These are phyloP conservation scores for Parazoanthus darwini DNA, from an alignment of 92 coral and sea anemone genomes.

Conservation along the genomic window DNA sequence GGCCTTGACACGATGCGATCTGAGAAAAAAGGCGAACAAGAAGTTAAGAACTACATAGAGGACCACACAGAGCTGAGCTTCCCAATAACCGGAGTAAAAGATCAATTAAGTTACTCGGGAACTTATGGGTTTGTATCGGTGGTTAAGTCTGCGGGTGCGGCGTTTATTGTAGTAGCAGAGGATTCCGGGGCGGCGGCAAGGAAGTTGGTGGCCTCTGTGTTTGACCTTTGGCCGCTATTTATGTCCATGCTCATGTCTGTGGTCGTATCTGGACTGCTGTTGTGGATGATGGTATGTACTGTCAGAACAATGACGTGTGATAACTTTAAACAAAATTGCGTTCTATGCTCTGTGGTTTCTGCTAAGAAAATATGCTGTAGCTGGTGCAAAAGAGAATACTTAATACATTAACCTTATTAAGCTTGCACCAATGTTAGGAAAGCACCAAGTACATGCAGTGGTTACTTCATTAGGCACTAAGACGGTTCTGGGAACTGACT, in stretches of 20 bases:
- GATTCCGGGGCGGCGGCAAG: slow-evolving; percentile 64
- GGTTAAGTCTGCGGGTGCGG: slow-evolving; percentile 86
- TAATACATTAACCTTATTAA: too few species aligned
- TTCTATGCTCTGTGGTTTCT: too few species aligned
- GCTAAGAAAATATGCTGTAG: too few species aligned
- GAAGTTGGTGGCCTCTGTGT: slow-evolving; percentile 71
- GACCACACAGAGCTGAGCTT: slow-evolving; percentile 70
- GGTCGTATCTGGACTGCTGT: slow-evolving; percentile 73
- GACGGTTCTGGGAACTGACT: too few species aligned
- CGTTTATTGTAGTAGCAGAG: slow-evolving; percentile 67
- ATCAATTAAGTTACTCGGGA: slow-evolving; percentile 58
- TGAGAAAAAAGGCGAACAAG: slow-evolving; percentile 45
- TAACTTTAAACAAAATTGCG: too few species aligned
- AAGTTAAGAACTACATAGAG: slow-evolving; percentile 57
- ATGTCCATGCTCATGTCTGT: slow-evolving; percentile 76
- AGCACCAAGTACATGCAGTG: too few species aligned
- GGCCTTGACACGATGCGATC: slow-evolving; percentile 37
- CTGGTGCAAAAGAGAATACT: too few species aligned
- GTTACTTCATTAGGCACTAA: too few species aligned
- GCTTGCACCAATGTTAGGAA: too few species aligned
- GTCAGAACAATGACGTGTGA: not conserved
- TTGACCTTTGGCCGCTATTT: slow-evolving; percentile 79
- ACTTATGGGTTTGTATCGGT: slow-evolving; percentile 79
- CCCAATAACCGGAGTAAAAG: slow-evolving; percentile 74
- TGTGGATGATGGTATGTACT: slow-evolving; percentile 86